These are phyloP conservation scores for Eilema caniola DNA, from an alignment of 2,888 invertebrate genomes.

Conservation along the genomic window DNA sequence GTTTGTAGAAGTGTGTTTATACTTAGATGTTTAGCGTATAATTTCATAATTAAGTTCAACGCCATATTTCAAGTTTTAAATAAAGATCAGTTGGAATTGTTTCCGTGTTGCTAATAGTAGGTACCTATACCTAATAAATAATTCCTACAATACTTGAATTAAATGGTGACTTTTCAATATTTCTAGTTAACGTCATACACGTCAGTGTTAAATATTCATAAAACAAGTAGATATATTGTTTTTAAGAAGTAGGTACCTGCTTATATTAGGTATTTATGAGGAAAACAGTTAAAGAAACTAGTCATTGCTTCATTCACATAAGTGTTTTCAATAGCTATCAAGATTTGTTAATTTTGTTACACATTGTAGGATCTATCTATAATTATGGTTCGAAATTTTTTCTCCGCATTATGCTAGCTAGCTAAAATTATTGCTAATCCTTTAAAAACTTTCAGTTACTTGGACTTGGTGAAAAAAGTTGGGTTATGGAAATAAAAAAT, in stretches of 20 bases:
- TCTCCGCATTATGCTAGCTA: neutral
- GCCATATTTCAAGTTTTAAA: constrained; percentile 22
- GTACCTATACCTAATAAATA: constrained; percentile 17
- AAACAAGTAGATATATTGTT: constrained; percentile 33
- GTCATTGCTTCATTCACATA: neutral
- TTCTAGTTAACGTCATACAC: constrained; percentile 11
- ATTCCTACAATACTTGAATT: constrained; percentile 48
- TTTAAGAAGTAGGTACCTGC: constrained; percentile 16
- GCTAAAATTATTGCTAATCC: neutral
- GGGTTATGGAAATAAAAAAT: constrained; percentile 1
- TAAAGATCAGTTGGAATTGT: constrained; percentile 21
- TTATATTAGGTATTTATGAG: neutral
- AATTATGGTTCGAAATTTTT: neutral
- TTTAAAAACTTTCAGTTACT: neutral
- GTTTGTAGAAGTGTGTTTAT: constrained; percentile 40
- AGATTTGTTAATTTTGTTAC: neutral
- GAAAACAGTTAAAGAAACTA: neutral
- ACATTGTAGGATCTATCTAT: neutral
- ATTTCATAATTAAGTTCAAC: constrained; percentile 30
- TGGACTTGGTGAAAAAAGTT: neutral
- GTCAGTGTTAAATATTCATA: constrained; percentile 33
- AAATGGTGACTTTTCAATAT: constrained; percentile 44
- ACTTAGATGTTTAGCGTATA: constrained; percentile 24
- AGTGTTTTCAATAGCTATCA: neutral
- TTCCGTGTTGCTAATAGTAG: constrained; percentile 26